Percentiles rank a stretch among this genome's conserved stretches.
These are phyloP conservation scores for Lapara coniferarum DNA, from an alignment of 2,888 invertebrate genomes.

Conservation along the genomic window DNA sequence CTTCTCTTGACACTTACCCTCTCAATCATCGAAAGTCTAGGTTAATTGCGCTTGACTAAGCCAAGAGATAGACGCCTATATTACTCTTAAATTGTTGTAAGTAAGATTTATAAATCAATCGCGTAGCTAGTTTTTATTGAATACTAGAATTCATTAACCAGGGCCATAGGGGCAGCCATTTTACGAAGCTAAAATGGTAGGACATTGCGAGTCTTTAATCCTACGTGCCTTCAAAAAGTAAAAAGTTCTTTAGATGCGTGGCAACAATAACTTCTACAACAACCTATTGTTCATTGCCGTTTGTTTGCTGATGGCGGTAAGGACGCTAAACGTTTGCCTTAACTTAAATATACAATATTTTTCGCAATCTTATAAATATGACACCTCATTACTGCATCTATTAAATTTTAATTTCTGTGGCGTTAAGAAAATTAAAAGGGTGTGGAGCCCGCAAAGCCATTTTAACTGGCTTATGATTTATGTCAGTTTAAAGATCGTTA, in stretches of 20 bases:
- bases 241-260: too few relatives aligned
- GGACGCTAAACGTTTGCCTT: too few relatives aligned
- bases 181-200: too few relatives aligned
- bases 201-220: too few relatives aligned
- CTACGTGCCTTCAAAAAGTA: too few relatives aligned
- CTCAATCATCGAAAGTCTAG: neutral
- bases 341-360: too few relatives aligned
- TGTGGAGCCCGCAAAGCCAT: slow-evolving; percentile 12
- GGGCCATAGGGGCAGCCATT: too few relatives aligned
- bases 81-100: neutral
- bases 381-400: neutral
- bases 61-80: neutral
- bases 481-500: slow-evolving; percentile 29
- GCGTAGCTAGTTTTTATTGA: neutral
- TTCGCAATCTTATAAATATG: neutral
- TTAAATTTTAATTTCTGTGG: neutral
- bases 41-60: neutral
- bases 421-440: slow-evolving; percentile 21
- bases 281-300: too few relatives aligned
- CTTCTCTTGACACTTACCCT: neutral
- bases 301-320: too few relatives aligned
- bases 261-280: too few relatives aligned
- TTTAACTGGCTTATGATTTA: slow-evolving; percentile 25
- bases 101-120: neutral
- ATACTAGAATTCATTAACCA: neutral